Conservation (phyloP, 2,888 invertebrate species). For the Watsonalla cultraria region DNA sequence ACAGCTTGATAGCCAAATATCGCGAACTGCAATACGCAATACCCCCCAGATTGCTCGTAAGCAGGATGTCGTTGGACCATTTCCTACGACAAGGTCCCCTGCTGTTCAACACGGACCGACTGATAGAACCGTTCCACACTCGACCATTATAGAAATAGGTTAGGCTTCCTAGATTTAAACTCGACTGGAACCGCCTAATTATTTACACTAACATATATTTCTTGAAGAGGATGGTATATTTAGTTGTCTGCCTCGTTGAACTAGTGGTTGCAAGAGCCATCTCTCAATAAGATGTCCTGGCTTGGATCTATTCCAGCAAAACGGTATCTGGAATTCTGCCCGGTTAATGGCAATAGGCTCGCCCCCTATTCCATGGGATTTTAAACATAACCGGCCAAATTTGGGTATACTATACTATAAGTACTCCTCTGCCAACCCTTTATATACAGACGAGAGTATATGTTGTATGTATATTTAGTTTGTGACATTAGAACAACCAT, state of each 20-base stretch:
- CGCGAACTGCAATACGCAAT: conserved; percentile 10
- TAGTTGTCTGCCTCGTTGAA: background rate
- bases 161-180: conserved; percentile 21
- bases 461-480: no score
- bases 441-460: no score
- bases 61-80: conserved; percentile 44
- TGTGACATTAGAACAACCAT: no score
- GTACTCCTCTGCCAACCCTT: no score
- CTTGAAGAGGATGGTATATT: background rate
- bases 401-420: no score
- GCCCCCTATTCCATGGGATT: no score
- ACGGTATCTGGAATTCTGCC: no score
- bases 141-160: conserved; percentile 17
- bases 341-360: no score
- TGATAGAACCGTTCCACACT: conserved; percentile 24
- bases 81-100: conserved; percentile 26
- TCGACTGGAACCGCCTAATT: conserved; percentile 11
- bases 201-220: background rate
- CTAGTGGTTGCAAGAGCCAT: no score
- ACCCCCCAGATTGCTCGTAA: conserved; percentile 32
- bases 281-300: no score
- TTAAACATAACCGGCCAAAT: no score
- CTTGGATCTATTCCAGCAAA: no score
- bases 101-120: conserved; percentile 9
- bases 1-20: conserved; percentile 1